Evolutionary conservation across 2,888 invertebrate species (phyloP).

Genomic region (Kuschelorhynchus macadamiae): DNA sequence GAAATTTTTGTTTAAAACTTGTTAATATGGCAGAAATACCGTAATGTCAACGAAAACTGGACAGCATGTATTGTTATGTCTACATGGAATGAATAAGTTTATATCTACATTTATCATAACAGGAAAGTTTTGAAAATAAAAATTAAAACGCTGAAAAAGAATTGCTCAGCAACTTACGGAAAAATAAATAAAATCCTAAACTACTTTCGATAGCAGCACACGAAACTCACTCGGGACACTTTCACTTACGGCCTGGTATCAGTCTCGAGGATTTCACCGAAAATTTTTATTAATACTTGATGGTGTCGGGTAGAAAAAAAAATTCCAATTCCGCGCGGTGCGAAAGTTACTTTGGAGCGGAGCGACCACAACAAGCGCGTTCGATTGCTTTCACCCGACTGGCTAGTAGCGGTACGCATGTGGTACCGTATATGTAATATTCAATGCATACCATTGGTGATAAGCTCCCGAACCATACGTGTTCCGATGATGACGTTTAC

Average conservation of each 20-base stretch:
- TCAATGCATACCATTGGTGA: slow-evolving; percentile 26
- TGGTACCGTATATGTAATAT: slow-evolving; percentile 11
- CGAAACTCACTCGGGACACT: background rate
- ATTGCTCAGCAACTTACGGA: slow-evolving; percentile 9
- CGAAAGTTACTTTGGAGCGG: background rate
- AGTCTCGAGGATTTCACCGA: slow-evolving; percentile 1
- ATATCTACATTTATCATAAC: too few relatives aligned
- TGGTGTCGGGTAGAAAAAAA: background rate
- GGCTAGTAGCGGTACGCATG: slow-evolving; percentile 5
- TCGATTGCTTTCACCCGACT: slow-evolving; percentile 38
- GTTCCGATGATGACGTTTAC: slow-evolving; percentile 32
- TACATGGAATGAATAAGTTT: too few relatives aligned
- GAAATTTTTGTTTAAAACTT: too few relatives aligned
- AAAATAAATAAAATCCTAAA: slow-evolving; percentile 5
- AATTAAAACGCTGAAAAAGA: too few relatives aligned
- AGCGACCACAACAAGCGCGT: background rate
- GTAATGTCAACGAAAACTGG: too few relatives aligned
- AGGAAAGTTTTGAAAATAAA: too few relatives aligned
- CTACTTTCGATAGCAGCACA: background rate
- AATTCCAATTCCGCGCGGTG: background rate
- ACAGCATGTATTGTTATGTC: too few relatives aligned
- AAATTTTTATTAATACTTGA: slow-evolving; percentile 5
- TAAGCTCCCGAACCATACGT: slow-evolving; percentile 24
- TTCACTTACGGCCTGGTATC: background rate
- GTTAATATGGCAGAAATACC: too few relatives aligned